A percentile compares a stretch with the other conserved stretches of the same genome.
These are phyloP conservation scores for Misgurnus mizolepis DNA, from an alignment of 2,113 vertebrate genomes.

Conservation along the genomic window DNA sequence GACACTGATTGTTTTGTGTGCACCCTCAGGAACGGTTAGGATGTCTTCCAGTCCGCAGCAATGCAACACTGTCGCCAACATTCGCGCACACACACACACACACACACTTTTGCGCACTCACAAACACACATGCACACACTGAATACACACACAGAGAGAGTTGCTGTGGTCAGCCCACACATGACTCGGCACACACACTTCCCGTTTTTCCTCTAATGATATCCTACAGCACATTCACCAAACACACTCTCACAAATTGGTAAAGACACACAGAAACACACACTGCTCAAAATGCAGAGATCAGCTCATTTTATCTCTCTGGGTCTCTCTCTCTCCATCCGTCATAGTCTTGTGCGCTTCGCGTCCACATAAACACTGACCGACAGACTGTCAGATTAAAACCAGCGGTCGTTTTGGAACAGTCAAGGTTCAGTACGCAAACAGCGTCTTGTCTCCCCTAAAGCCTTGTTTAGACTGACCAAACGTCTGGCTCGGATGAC, in stretches of 20 bases:
- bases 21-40: constrained; percentile 26
- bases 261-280: constrained; percentile 12
- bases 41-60: constrained; percentile 37
- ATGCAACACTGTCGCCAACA: constrained; percentile 27
- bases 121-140: constrained; percentile 4
- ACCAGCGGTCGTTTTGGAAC: constrained; percentile 19
- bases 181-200: constrained; percentile 42
- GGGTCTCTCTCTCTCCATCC: neutral
- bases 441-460: constrained; percentile 23
- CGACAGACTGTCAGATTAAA: constrained; percentile 42
- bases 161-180: constrained; percentile 44
- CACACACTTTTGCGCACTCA: constrained; percentile 23
- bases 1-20: constrained; percentile 44
- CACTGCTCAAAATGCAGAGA: constrained; percentile 23
- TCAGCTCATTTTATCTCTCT: constrained; percentile 39
- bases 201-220: constrained; percentile 23
- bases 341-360: constrained; percentile 17
- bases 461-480: constrained; percentile 37
- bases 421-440: constrained; percentile 40
- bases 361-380: constrained; percentile 23
- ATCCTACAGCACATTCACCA: constrained; percentile 26
- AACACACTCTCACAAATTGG: constrained; percentile 24
- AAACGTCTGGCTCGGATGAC: constrained; percentile 6
- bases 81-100: constrained; percentile 6
- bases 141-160: constrained; percentile 4